Evolutionary conservation across 2,888 invertebrate species (phyloP), one percentile per base, ranked within the genome.

Genomic region (Caenorhabditis imperialis): DNA sequence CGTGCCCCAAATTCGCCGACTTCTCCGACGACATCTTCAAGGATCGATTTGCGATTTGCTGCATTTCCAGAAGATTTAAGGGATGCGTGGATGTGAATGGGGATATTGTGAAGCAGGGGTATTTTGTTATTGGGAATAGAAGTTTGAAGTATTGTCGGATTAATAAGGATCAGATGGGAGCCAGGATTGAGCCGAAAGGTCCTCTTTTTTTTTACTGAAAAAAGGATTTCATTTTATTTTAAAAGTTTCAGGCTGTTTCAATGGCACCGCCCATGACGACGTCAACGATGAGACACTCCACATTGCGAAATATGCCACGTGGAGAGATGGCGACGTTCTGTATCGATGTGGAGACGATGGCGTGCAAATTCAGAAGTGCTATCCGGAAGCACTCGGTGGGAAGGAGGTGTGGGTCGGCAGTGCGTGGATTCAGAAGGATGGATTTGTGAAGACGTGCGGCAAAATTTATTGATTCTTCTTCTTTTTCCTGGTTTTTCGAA

Each of bases 331-430:
- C 8, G 74, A 74, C 33, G 23, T 53, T 14, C 69, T 69, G 20
- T 74, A 62, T 38, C 62, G 84, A 12, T 85, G 85, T 42, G 84
- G 83, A 25, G 85, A 85, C 38, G 77, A 82, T 2, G 85, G 85
- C 22, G 71, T 85, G n/a, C 75, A 77, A 44, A 67, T 84, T n/a
- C 77, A 82, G 27, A 47, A 75, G 22, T 79, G 82, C 48, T 77
- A 70, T 23, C 61, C 61, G 16, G 12, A 25, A 5, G 62, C 54
- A 35, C 18, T 55, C n/a, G 65, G 65, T n/a, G 33, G 33, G 6
- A 79, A 74, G 37, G 27, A 65, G 20, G 48, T 77, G 2, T 77
- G 72, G 63, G 67, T 69, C 10, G 79, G 77, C 22, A 75, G 57
- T 14, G 75, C 77, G 3, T 69, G 74, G 65, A 79, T 79, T 38